phyloP scores from a whole-genome alignment of 2,113 vertebrate genomes.

The Spizaetus ornatus region DNA sequence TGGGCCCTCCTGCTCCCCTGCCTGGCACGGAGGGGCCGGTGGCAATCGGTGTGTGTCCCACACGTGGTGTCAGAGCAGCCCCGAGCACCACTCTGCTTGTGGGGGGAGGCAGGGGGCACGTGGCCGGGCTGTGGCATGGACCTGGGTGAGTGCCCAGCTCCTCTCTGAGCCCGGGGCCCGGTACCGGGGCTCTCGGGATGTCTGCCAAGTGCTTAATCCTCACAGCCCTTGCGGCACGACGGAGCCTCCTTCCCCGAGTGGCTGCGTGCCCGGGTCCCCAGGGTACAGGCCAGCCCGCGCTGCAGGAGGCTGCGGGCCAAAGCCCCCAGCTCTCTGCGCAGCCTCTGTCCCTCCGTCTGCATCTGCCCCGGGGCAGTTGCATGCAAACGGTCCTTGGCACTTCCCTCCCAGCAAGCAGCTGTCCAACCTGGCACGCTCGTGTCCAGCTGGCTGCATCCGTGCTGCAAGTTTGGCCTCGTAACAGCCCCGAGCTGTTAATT shows the following conservation, averaged over 20 bases:
- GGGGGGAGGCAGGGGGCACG: not conserved
- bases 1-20: not conserved
- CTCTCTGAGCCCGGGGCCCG: not conserved
- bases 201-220: not conserved
- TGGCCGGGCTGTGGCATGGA: fast-evolving
- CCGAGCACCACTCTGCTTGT: fast-evolving
- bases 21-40: not conserved
- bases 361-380: not conserved
- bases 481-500: not conserved
- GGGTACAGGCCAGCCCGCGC: fast-evolving
- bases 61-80: not conserved
- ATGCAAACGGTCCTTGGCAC: not conserved
- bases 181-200: fast-evolving
- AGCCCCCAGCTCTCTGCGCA: not conserved
- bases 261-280: not conserved
- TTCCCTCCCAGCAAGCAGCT: not conserved
- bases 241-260: not conserved
- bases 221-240: not conserved
- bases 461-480: not conserved
- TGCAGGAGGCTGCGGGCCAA: not conserved
- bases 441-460: not conserved
- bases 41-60: not conserved
- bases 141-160: not conserved
- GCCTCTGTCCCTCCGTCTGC: too few species aligned
- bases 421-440: not conserved